These are phyloP conservation scores for Dryobates pubescens DNA, from an alignment of 2,797 vertebrate genomes.

Conservation along the genomic window DNA sequence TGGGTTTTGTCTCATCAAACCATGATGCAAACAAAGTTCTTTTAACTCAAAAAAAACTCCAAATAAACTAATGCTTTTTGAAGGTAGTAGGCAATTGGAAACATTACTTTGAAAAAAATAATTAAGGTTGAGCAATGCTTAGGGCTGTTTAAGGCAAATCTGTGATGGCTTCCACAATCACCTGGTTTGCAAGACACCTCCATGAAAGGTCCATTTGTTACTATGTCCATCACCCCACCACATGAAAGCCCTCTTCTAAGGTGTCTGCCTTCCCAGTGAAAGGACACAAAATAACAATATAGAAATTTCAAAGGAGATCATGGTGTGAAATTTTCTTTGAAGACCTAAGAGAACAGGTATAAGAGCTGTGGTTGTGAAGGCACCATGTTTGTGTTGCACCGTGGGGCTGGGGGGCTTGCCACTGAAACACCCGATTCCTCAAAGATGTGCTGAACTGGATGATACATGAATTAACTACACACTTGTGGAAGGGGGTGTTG, in stretches of 20 bases:
- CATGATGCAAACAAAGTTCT: not conserved
- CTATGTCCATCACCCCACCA: not conserved
- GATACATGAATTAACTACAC: not conserved
- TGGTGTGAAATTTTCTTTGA: not conserved
- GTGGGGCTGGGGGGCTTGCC: accelerated
- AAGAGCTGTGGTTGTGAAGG: not conserved
- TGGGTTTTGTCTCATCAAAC: not conserved
- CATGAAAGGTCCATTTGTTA: not conserved
- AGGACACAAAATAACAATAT: not conserved
- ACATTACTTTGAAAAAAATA: not conserved
- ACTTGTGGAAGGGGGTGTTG: accelerated
- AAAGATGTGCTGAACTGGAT: not conserved
- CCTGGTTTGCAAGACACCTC: not conserved
- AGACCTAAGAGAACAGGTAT: not conserved
- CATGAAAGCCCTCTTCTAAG: not conserved
- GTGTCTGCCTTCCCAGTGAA: not conserved
- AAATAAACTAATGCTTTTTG: not conserved
- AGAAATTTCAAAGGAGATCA: not conserved
- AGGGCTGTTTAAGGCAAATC: not conserved
- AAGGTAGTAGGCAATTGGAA: not conserved
- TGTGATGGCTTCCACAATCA: not conserved
- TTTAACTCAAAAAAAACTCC: not conserved
- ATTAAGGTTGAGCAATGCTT: not conserved
- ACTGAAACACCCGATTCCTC: not conserved
- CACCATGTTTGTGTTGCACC: not conserved